Evolutionary conservation across 2,797 vertebrate species (phyloP).

Genomic region (Vipera ursinii): DNA sequence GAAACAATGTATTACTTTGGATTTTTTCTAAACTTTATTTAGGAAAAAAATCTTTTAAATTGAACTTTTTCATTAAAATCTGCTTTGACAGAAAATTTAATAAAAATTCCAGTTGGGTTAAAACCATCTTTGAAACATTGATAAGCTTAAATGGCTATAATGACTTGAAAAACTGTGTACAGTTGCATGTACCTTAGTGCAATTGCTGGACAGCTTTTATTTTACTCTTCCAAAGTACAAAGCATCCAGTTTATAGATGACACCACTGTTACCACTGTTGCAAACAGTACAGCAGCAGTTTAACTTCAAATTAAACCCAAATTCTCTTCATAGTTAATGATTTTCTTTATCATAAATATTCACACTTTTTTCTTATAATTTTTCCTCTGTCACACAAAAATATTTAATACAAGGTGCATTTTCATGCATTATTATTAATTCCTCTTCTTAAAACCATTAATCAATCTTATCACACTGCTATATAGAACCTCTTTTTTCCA

Average conservation of each 20-base stretch:
- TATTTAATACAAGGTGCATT: constrained; percentile 75
- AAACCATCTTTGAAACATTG: constrained; percentile 68
- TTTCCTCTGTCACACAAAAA: constrained; percentile 74
- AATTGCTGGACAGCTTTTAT: constrained; percentile 50
- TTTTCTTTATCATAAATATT: constrained; percentile 74
- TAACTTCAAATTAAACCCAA: constrained; percentile 69
- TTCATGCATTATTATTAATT: constrained; percentile 76
- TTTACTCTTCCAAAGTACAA: constrained; percentile 48
- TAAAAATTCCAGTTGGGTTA: constrained; percentile 63
- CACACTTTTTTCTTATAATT: constrained; percentile 66
- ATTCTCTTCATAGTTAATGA: constrained; percentile 48
- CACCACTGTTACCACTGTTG: constrained; percentile 47
- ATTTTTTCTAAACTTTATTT: constrained; percentile 69
- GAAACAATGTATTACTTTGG: constrained; percentile 78
- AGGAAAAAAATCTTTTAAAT: constrained; percentile 71
- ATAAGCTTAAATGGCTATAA: constrained; percentile 75
- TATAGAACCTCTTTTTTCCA: constrained; percentile 63
- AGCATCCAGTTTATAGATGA: constrained; percentile 49
- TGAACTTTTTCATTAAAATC: constrained; percentile 74
- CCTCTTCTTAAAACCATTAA: constrained; percentile 65
- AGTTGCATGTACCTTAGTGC: constrained; percentile 41
- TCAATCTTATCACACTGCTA: constrained; percentile 61
- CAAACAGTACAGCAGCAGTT: constrained; percentile 52
- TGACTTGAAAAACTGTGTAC: constrained; percentile 61
- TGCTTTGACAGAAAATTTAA: constrained; percentile 70